Evolutionary conservation across 2,888 invertebrate genomes (phyloP), one percentile per base, ranked within the genome.

Genomic region (Digitonthophagus gazella): DNA sequence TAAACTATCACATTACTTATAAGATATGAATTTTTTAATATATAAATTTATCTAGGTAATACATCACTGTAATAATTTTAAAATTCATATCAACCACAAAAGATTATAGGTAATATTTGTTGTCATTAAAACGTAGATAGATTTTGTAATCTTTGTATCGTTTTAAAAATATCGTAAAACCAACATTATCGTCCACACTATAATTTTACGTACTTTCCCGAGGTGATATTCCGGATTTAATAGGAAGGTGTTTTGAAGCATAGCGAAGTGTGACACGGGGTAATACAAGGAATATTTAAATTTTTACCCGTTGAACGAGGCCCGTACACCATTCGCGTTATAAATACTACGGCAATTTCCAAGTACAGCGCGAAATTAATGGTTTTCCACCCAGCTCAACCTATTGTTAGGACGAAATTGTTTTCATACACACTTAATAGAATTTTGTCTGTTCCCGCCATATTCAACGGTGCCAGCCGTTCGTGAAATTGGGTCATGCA

Each of bases 401-500:
- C 16, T 20, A 61, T 61, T 61, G 61, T 61, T 61, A 20, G 18
- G 14, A 18, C 61, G 61, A 61, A 61, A 61, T 61, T 61, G 61
- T 61, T 61, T 61, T 20, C 61, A 61, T 61, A 61, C 61, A 61
- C 18, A 61, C 18, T 61, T 61, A 61, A 61, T 61, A 61, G 61
- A 61, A 61, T 61, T 61, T 61, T 61, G 61, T 61, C 61, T 61
- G 20, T 18, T 61, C 61, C n/a, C 61, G 61, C n/a, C 19, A 15
- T 18, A 18, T 58, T 16, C 58, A 15, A 18, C 58, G 18, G 15
- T 15, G 58, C 58, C 61, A 18, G 61, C 61, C 61, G 19, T 61
- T 20, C 20, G 61, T 61, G 61, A 61, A 61, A 61, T 61, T 61
- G 61, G 61, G 61, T 61, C 61, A 61, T 61, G 20, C 61, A 61